These are phyloP conservation scores for Eupithecia insigniata DNA, from an alignment of 2,888 invertebrate genomes.

Conservation along the genomic window DNA sequence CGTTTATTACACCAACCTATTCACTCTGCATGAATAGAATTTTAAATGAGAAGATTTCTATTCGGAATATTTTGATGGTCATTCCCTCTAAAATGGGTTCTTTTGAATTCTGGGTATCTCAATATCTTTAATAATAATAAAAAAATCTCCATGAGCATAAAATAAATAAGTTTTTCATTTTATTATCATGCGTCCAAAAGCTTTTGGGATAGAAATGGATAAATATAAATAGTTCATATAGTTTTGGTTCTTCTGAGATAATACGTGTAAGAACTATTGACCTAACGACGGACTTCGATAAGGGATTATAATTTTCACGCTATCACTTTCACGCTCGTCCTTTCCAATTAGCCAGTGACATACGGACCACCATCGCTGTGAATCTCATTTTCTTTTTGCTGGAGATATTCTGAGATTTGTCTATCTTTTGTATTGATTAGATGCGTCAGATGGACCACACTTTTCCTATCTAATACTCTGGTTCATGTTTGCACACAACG, in stretches of 20 bases:
- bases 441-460: neutral
- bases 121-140: neutral
- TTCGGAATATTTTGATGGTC: constrained; percentile 17
- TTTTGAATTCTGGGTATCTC: constrained; percentile 13
- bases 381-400: neutral
- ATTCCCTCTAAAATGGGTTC: constrained; percentile 13
- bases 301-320: neutral
- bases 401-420: neutral
- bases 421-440: neutral
- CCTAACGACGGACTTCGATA: neutral
- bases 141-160: neutral
- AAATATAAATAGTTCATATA: neutral
- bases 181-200: neutral
- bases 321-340: neutral
- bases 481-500: neutral
- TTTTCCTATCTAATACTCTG: too few species aligned
- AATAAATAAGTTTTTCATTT: neutral
- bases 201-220: neutral
- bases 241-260: neutral
- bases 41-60: constrained; percentile 13
- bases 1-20: neutral
- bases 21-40: neutral
- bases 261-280: neutral
- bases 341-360: neutral
- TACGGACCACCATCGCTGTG: neutral